Base-by-base conservation (phyloP, 2,888 invertebrate genomes). In the Amiota communis region DNA sequence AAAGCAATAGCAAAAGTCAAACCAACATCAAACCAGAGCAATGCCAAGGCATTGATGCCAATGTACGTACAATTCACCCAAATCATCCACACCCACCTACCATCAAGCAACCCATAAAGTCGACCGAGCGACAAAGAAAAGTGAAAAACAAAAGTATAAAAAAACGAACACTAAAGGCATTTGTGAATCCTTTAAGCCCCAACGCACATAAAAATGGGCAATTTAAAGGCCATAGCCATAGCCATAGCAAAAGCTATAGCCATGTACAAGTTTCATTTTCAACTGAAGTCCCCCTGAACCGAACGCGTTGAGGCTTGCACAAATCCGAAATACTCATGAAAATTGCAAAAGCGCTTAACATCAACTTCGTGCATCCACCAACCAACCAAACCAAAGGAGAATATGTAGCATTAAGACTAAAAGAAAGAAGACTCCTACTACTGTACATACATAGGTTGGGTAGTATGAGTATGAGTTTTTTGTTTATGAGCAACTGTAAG, bases 101-200 rank as follows among this genome's bases (percentile, higher is more conserved):
- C 36, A 79, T 77, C 79, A 82, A 77, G 86, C 85, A 74, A 70
- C 15, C 53, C 82, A 80, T 83, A 82, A 86, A 76, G 82, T 76
- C 82, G 78, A 78, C 72, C 83, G 51, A 70, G 47, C 6, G 8
- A 36, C 2, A 36, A 59, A 77, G 70, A 56, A 72, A 79, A 79
- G 83, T 77, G 83, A 84, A 15, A 53, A 53, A 53, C 6, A 10
- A 53, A 53, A n/a, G 12, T 2, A 53, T 8, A 53, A 53, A 12
- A 85, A 83, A 78, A 86, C 80, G 78, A 78, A 76, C 77, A 72
- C 79, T 73, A 65, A 78, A 75, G 73, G 80, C 82, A 83, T 82
- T 86, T 79, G 70, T 49, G 68, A 85, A 85, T 82, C 85, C 85
- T 86, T 83, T 85, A 86, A 86, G 84, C 74, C 76, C 75, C 74